Evolutionary conservation across 2,888 invertebrate genomes (phyloP), one percentile per base, ranked within the genome.

Genomic region (Lasioglossum pauxillum): DNA sequence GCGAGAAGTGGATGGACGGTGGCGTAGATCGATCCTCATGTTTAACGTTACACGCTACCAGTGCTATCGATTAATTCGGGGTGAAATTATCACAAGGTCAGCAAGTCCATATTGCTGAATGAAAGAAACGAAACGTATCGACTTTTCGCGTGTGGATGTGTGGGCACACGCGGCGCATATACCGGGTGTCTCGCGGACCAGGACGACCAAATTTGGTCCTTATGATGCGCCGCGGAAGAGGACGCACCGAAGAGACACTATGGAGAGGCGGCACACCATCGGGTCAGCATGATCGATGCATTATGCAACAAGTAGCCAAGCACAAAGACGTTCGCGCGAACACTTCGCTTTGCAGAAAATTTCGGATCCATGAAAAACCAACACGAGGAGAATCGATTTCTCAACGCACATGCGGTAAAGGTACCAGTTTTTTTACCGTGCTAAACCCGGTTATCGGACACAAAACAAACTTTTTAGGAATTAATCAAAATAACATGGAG

Each of bases 241-340:
- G 27, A 16, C 46, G 75, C 46, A 14, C 23, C 67, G 64, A 84
- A 90, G 83, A 88, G 83, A 88, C 74, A 38, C 64, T 82, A 71
- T 46, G 38, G 38, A 78, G 8, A 49, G 38, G 35, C n/a, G 35
- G 84, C 64, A 67, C 23, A 67, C 23, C 19, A 60, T 71, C 75
- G 85, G 82, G 76, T 85, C 80, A 77, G 60, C 38, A 8, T 78
- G 73, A 90, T 91, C 90, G 85, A 92, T 92, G 84, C 88, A 91
- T 91, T 92, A 91, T 91, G 91, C 91, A 91, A 91, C 91, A 92
- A 90, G 92, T 92, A 91, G 91, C 71, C 82, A 88, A 85, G 77
- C 77, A 75, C 74, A 73, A 35, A 57, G 53, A 23, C 64, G 49
- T 44, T 82, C 73, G 60, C 64, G 71, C 31, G 57, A 77, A 75